Evolutionary conservation across 1,140 invertebrate genomes (phyloP).

Genomic region (Pachypsylla venusta): DNA sequence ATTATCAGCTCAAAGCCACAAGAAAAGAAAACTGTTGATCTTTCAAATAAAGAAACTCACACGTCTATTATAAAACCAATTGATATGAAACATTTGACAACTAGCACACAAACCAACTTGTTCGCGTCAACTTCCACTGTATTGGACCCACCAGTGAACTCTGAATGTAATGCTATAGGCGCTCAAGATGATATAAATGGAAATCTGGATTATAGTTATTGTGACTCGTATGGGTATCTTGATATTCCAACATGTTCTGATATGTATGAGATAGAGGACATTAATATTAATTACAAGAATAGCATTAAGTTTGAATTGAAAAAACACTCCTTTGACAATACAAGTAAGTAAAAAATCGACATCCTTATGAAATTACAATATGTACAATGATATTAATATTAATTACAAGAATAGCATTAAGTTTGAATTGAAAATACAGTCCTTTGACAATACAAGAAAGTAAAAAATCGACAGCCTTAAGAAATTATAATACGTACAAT

Average conservation of each 20-base stretch:
- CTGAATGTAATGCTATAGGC: too few species aligned
- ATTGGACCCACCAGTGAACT: too few species aligned
- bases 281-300: neutral
- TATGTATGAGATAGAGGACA: slow-evolving; percentile 2
- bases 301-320: neutral
- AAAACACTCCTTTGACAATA: too few species aligned
- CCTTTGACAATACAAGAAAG: too few species aligned
- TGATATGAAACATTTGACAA: slow-evolving; percentile 1
- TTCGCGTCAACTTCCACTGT: too few species aligned
- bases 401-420: slow-evolving; percentile 2
- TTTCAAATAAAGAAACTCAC: neutral
- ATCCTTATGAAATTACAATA: too few species aligned
- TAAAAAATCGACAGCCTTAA: too few species aligned
- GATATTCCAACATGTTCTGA: neutral
- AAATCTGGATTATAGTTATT: too few species aligned
- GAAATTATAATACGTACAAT: too few species aligned
- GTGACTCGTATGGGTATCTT: too few species aligned
- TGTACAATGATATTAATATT: neutral
- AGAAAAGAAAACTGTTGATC: neutral
- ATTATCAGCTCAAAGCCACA: slow-evolving; percentile 2
- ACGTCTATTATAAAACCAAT: slow-evolving; percentile 3
- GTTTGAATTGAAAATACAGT: neutral
- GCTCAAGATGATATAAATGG: too few species aligned
- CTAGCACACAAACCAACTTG: neutral
- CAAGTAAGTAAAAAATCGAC: too few species aligned